These are phyloP conservation scores for Cladopsammia gracilis DNA, from an alignment of 64 coral and sea anemone genomes.

Conservation along the genomic window DNA sequence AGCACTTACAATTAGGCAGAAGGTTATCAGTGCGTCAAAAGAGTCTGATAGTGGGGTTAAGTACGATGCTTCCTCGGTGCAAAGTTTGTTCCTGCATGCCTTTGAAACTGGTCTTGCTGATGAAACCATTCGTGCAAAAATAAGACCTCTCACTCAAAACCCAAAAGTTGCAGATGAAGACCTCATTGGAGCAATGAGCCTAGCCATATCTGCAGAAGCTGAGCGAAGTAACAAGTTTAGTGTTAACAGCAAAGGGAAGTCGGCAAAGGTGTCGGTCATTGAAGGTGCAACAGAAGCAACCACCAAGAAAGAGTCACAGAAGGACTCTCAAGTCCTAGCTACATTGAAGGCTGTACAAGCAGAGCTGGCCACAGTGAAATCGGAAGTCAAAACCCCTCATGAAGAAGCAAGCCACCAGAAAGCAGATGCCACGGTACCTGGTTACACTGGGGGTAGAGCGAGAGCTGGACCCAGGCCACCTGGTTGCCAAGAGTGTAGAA, in stretches of 20 bases:
- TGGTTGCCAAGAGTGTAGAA: slow-evolving; percentile 4
- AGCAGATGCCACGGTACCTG: no score
- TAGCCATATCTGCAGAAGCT: slow-evolving; percentile 64
- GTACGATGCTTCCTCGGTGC: no score
- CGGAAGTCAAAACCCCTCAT: background rate
- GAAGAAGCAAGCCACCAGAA: no score
- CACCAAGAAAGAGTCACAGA: slow-evolving; percentile 22
- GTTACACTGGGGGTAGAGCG: no score
- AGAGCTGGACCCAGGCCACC: background rate
- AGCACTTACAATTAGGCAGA: no score
- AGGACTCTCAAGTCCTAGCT: slow-evolving; percentile 35
- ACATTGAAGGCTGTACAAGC: slow-evolving; percentile 42
- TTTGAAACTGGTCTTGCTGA: no score
- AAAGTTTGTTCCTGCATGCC: no score
- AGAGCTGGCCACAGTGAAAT: slow-evolving; percentile 21
- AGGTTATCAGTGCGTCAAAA: no score
- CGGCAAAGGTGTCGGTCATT: background rate
- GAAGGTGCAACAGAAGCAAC: slow-evolving; percentile 11
- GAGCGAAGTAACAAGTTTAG: slow-evolving; percentile 63
- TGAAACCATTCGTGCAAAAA: no score
- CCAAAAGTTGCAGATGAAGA: no score
- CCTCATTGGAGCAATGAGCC: slow-evolving; percentile 49
- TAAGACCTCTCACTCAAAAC: no score
- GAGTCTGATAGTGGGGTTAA: no score
- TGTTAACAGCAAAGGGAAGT: slow-evolving; percentile 17